These are phyloP conservation scores for Amphiprion percula DNA, from an alignment of 2,113 vertebrate genomes.

Conservation along the genomic window DNA sequence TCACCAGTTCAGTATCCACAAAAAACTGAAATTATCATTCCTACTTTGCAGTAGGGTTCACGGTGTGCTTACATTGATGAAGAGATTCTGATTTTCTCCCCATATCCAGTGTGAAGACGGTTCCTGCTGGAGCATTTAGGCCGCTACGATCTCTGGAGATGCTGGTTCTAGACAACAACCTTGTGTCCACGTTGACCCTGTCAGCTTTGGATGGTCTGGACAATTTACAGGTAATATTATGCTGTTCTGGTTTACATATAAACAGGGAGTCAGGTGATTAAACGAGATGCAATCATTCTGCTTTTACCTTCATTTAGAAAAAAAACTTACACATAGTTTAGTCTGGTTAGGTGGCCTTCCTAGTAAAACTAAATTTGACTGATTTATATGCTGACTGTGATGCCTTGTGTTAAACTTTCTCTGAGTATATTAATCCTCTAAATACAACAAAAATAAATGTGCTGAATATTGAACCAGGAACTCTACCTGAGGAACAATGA, in stretches of 20 bases:
- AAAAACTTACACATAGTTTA: not conserved
- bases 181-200: conserved; percentile 68
- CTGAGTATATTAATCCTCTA: not conserved
- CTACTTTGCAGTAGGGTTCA: too few species aligned
- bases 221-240: conserved; percentile 72
- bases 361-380: not conserved
- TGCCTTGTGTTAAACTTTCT: conserved; percentile 4
- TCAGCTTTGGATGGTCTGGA: conserved; percentile 76
- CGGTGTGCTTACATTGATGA: not conserved
- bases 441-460: conserved; percentile 15
- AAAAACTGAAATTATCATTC: too few species aligned
- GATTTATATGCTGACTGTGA: not conserved
- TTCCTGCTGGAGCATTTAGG: conserved; percentile 73
- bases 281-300: not conserved
- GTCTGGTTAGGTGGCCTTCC: not conserved
- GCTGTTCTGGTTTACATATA: not conserved
- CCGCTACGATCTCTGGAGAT: conserved; percentile 79
- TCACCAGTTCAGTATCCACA: too few species aligned
- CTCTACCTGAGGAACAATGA: conserved; percentile 85
- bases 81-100: conserved; percentile 8
- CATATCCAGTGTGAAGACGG: conserved; percentile 68
- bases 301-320: not conserved
- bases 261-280: not conserved
- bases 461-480: conserved; percentile 63
- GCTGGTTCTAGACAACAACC: conserved; percentile 85